Evolutionary conservation across 2,797 vertebrate species (phyloP), one percentile per base, ranked within the genome.

Genomic region (Sebastes itinus): DNA sequence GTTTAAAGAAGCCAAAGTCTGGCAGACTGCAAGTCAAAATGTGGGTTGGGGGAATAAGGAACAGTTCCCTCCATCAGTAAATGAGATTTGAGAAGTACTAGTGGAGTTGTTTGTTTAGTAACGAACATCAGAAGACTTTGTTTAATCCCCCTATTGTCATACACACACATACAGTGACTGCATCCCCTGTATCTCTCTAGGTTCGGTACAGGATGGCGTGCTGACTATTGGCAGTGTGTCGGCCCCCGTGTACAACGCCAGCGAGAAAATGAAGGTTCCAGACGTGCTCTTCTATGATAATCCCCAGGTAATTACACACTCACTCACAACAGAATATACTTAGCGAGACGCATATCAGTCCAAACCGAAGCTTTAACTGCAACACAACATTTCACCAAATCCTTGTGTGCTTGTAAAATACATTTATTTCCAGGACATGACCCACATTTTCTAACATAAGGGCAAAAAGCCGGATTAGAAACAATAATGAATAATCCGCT

Each of bases 261-360:
- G 84, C 0, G 96, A 97, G 87, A 98, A 96, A 84, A 97, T 98
- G 95, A 99, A 99, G 94, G 96, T 99, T 64, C 98, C 98, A 27
- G 97, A 99, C 42, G 97, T 99, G 66, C 96, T 99, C 14, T 99
- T 99, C 92, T 99, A 99, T 75, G 97, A 99, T 88, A 99, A 99
- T 55, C 49, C 94, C 8, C 98, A 99, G 96, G 99, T 99, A 84
- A 71, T 20, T 2, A 7, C 38, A 68, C 67, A 12, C 7, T 4
- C 2, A 1, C 14, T 27, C 23, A 30, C 22, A 12, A 4, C 3
- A 1, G 6, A 22, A 64, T 2, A 28, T 14, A 27, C 12, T 10
- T 5, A 52, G 49, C 49, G 49, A 7, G 4, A 70, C 16, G 4
- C 49, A 20, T 10, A 7, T 55, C 12, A 6, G 13, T n/a, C 28